These are phyloP conservation scores for Poicephalus gulielmi DNA, from an alignment of 2,113 vertebrate genomes.

Conservation along the genomic window DNA sequence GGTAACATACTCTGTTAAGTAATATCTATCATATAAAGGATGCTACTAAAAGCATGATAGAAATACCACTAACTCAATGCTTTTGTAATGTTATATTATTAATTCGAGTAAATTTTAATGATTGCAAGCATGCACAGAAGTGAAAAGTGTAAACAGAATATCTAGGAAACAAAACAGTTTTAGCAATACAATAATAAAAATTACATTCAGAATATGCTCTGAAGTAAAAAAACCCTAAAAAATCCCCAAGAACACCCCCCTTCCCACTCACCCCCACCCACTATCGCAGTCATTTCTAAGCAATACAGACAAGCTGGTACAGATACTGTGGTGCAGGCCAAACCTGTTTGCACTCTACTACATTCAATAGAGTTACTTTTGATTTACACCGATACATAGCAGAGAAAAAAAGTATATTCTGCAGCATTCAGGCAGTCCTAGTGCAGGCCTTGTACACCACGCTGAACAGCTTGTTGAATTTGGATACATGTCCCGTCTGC, in stretches of 20 bases:
- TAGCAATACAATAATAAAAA: background rate
- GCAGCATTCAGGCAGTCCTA: background rate
- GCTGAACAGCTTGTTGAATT: background rate
- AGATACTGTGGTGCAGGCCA: background rate
- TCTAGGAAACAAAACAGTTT: background rate
- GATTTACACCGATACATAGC: background rate
- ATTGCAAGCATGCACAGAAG: background rate
- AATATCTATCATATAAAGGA: background rate
- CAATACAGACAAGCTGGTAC: background rate
- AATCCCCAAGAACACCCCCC: accelerated
- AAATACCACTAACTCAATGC: background rate
- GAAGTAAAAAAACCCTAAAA: background rate
- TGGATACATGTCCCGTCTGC: background rate
- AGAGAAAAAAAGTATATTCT: background rate
- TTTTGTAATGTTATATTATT: background rate
- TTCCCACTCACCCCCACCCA: too few relatives aligned
- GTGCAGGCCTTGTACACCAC: background rate
- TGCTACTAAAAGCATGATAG: background rate
- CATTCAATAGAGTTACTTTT: background rate
- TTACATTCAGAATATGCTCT: background rate
- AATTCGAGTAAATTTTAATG: background rate
- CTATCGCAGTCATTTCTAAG: background rate
- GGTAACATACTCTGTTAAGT: background rate
- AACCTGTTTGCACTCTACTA: background rate
- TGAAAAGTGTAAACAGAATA: background rate